Evolutionary conservation across 2,113 vertebrate species (phyloP), one percentile per base, ranked within the genome.

Genomic region (Pedetes capensis): DNA sequence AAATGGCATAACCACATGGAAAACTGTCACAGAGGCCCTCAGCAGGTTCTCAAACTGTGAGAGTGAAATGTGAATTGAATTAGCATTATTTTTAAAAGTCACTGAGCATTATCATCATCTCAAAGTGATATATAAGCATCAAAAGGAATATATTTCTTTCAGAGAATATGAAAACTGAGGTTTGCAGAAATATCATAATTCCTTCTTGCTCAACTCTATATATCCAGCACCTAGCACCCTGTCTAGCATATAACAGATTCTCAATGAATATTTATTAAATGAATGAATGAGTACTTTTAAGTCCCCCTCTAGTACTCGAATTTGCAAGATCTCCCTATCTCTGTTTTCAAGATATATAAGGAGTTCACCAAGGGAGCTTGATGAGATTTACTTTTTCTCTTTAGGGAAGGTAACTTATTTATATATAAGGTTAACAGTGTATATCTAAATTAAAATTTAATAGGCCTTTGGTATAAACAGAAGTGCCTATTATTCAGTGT

Each of bases 391-490:
- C 79, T 91, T 95, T 93, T 91, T 68, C 93, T 97, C 93, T 92
- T 97, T 94, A 95, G 94, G 82, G 92, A 96, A 96, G 88, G 94
- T 93, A 83, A 96, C 93, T 96, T 96, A 96, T 96, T 97, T 97
- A 96, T 97, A 95, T 83, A 63, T 83, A 96, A 95, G 93, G 96
- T 93, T 95, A 97, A 96, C 91, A 93, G 95, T 69, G 18, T 93
- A 96, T 92, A 75, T 96, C 91, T 97, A 96, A 97, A 97, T 97
- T 97, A 97, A 97, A 97, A 89, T 97, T 96, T 96, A 97, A 96
- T 97, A 91, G 94, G 75, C 79, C 91, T 96, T 94, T 90, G 71
- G 79, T 87, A 97, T 97, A 94, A 97, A 96, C 93, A 96, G 96
- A 97, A 97, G 91, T 94, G 59, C 61, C 94, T 91, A 37, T 97